These are phyloP conservation scores for Tyto alba DNA, from an alignment of 2,113 vertebrate genomes.

Conservation along the genomic window DNA sequence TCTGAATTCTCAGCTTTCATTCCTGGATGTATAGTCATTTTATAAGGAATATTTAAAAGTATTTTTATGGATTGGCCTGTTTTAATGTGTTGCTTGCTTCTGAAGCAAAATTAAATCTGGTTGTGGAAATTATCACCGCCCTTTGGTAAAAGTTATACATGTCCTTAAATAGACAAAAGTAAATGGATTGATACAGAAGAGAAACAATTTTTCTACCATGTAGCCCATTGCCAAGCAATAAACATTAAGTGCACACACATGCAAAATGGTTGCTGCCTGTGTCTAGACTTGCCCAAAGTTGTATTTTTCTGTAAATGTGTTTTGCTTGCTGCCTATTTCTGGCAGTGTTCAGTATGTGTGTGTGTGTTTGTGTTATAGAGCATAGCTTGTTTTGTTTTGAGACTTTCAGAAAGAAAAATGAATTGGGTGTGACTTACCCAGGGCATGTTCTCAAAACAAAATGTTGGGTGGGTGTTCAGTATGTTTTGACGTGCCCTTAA, in stretches of 20 bases:
- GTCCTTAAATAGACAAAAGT: neutral
- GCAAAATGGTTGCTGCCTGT: neutral
- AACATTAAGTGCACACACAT: neutral
- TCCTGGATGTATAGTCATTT: neutral
- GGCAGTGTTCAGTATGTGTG: neutral
- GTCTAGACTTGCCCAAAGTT: neutral
- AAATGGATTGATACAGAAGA: neutral
- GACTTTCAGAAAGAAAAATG: neutral
- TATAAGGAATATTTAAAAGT: neutral
- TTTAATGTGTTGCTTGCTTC: neutral
- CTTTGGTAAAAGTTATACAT: neutral
- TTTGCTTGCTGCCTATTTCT: neutral
- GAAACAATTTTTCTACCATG: neutral
- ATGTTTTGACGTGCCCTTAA: constrained; percentile 8
- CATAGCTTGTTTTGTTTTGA: neutral
- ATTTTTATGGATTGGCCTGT: neutral
- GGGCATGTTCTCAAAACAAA: constrained; percentile 43
- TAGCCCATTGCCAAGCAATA: neutral
- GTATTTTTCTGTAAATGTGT: neutral
- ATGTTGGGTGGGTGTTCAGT: neutral
- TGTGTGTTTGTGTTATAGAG: neutral
- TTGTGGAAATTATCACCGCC: neutral
- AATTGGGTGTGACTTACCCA: neutral
- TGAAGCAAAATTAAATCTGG: neutral
- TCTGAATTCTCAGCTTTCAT: neutral